A percentile compares a stretch with the other conserved stretches of the same genome.
Conservation (phyloP, 30 jellyfish, hydroid and myxozoan genomes). For the Chrysaora quinquecirrha region DNA sequence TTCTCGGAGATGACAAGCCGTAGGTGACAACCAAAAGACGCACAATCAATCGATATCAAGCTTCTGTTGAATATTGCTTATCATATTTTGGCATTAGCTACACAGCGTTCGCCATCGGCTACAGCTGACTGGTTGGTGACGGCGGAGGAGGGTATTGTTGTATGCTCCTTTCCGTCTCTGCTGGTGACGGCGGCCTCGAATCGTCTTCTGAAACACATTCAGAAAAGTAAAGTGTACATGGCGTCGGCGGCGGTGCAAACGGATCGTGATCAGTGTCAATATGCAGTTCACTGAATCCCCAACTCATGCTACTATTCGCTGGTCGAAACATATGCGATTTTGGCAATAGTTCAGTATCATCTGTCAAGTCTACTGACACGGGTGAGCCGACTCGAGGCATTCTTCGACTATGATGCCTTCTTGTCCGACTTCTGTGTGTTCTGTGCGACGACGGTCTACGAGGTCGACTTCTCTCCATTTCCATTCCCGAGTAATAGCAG, state of each 20-base stretch:
- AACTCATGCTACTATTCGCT: slow-evolving; percentile 49
- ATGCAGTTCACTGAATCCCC: slow-evolving; percentile 47
- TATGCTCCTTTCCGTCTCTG: slow-evolving; percentile 75
- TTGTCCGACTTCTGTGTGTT: slow-evolving; percentile 54
- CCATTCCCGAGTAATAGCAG: slow-evolving; percentile 54
- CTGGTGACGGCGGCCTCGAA: slow-evolving; percentile 86
- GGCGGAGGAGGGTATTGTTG: slow-evolving; percentile 99
- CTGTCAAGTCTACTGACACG: slow-evolving; percentile 48
- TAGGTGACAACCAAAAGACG: no score
- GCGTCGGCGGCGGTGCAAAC: slow-evolving; percentile 94
- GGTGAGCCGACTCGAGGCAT: slow-evolving; percentile 66
- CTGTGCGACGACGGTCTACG: slow-evolving; percentile 65
- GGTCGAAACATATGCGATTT: slow-evolving; percentile 53
- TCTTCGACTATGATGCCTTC: slow-evolving; percentile 64
- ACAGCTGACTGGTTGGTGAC: slow-evolving; percentile 95
- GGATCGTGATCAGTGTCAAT: slow-evolving; percentile 64
- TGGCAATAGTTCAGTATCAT: slow-evolving; percentile 61
- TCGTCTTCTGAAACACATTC: slow-evolving; percentile 82
- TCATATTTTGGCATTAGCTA: no score
- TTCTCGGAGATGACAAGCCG: no score
- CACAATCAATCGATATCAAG: no score
- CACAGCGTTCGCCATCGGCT: no score
- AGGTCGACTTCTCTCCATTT: slow-evolving; percentile 40
- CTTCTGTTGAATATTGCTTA: no score
- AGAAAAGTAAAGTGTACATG: slow-evolving; percentile 82